These are phyloP conservation scores for Poeciliopsis turrubarensis DNA, from an alignment of 2,113 vertebrate genomes.

Conservation along the genomic window DNA sequence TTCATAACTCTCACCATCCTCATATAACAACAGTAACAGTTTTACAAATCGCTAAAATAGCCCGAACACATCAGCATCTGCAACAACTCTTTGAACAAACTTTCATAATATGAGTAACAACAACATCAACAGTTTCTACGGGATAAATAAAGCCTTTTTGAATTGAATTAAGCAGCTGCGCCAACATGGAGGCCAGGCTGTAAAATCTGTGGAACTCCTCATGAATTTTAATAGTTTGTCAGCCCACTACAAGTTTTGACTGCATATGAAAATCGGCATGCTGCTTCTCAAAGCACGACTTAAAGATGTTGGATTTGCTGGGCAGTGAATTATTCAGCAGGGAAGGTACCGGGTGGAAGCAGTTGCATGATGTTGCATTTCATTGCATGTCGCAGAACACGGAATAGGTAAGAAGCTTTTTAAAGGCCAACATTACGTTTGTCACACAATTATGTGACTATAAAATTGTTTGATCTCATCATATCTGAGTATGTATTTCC, in stretches of 20 bases:
- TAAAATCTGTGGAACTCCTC: neutral
- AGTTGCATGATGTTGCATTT: neutral
- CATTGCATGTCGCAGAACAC: neutral
- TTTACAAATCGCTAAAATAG: too few relatives aligned
- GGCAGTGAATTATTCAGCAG: neutral
- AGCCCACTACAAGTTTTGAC: neutral
- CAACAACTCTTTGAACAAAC: too few relatives aligned
- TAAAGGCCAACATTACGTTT: neutral
- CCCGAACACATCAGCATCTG: too few relatives aligned
- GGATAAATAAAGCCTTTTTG: too few relatives aligned
- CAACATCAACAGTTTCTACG: too few relatives aligned
- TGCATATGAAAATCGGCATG: neutral
- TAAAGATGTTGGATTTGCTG: neutral
- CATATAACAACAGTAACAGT: too few relatives aligned
- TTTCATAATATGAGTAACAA: too few relatives aligned
- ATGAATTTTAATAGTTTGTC: neutral
- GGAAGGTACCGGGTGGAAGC: neutral
- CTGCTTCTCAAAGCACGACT: neutral
- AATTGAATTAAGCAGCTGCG: neutral
- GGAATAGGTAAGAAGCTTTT: neutral
- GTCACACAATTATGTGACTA: neutral
- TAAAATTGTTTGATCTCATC: neutral
- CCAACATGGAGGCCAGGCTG: neutral
- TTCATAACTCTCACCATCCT: too few relatives aligned
- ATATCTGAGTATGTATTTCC: neutral